Conservation (phyloP, 53 echinoderm and acorn worm genomes). For the Apostichopus leukothele region DNA sequence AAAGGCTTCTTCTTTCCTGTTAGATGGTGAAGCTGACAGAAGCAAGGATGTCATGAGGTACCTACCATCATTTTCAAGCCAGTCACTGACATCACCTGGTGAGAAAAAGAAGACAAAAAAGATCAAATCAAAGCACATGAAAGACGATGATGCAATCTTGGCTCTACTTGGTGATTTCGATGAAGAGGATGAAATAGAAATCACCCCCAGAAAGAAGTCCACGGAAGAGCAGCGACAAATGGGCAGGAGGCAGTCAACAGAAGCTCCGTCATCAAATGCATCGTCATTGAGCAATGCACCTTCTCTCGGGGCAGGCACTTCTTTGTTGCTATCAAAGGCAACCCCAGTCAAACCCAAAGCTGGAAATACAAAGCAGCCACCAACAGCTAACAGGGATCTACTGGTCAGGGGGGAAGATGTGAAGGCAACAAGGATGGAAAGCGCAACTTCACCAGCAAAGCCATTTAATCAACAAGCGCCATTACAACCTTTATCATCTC, state of each 20-base stretch:
- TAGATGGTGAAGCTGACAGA: neutral
- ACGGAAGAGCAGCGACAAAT: neutral
- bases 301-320: neutral
- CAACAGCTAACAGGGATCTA: neutral
- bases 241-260: neutral
- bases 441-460: neutral
- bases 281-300: neutral
- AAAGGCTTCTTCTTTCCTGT: neutral
- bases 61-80: neutral
- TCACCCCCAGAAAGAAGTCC: neutral
- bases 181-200: neutral
- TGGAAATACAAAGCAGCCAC: neutral
- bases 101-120: neutral
- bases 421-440: neutral
- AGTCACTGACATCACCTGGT: slow-evolving; percentile 12
- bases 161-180: neutral
- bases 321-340: neutral
- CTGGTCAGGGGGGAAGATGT: neutral
- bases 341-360: too few relatives aligned
- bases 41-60: neutral
- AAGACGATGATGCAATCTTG: neutral
- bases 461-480: neutral
- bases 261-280: neutral
- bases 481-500: neutral
- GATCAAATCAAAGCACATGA: neutral